Base-by-base conservation (phyloP, 2,797 vertebrate species). In the Pangasius sanitwongsei region DNA sequence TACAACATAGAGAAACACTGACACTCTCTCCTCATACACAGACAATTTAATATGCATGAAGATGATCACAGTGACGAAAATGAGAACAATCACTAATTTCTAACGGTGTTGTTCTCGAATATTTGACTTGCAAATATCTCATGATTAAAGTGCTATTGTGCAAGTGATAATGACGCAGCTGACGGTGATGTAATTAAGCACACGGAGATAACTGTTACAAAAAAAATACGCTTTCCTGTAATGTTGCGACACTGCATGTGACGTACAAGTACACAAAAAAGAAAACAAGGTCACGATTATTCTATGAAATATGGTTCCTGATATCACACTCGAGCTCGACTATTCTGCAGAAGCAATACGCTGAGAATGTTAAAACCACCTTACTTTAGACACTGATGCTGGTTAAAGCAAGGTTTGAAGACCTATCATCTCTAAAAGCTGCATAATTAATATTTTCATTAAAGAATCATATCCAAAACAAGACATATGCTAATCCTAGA, bases 61-160 rank as follows among this genome's bases (percentile, higher is more conserved):
- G 41, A 81, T 18, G 75, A 25, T 37, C 44, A n/a, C 59, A 37
- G 61, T 37, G 61, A 69, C 9, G 75, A 55, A 67, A 37, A 87
- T n/a, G 61, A 67, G 55, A 78, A 20, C n/a, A 50, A 87, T 87
- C 41, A 25, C 57, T 78, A 16, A 65, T 65, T 69, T 80, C 61
- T 16, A 41, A 70, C 23, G 23, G 48, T 69, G 78, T 13, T 82
- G 53, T 77, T 41, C 15, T 6, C 9, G 4, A n/a, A 57, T 34
- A 65, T 80, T 53, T 34, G 86, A 87, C 86, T 87, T 87, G 86
- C 86, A 87, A 67, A 87, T 87, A 65, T 20, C 86, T 67, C 11
- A 3, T 87, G 74, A 87, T 80, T 67, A 53, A 87, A 87, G 57
- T 53, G 59, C 75, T 67, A 50, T 78, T 65, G 86, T 77, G 86